A percentile compares a stretch with the other conserved stretches of the same genome.
Conservation (phyloP, 2,113 vertebrate species). For the Arenaria interpres region DNA sequence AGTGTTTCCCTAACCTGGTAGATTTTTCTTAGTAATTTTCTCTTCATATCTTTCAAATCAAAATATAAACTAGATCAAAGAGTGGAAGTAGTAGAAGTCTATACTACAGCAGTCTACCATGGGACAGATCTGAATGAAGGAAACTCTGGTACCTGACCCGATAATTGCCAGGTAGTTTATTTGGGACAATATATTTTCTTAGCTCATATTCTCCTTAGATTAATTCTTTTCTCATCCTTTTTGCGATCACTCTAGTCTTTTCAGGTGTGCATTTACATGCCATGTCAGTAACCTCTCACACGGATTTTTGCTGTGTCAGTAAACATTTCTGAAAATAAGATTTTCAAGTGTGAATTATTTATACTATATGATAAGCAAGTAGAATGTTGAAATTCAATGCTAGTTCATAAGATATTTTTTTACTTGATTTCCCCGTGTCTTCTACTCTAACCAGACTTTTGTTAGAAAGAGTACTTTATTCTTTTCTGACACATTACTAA, state of each 20-base stretch:
- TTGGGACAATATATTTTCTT: not conserved
- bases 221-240: not conserved
- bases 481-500: constrained; percentile 39
- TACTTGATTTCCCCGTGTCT: constrained; percentile 61
- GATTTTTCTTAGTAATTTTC: constrained; percentile 5
- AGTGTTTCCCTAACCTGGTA: not conserved
- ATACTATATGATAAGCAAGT: constrained; percentile 79
- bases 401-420: constrained; percentile 74
- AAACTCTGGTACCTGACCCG: not conserved
- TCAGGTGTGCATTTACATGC: not conserved
- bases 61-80: constrained; percentile 21
- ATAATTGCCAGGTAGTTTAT: not conserved
- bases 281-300: constrained; percentile 72
- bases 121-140: not conserved
- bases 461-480: constrained; percentile 31
- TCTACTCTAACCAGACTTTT: constrained; percentile 1
- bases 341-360: constrained; percentile 85
- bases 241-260: not conserved
- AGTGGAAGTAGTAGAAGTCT: not conserved
- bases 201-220: not conserved
- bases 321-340: constrained; percentile 85
- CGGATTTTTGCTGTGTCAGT: constrained; percentile 80
- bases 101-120: not conserved
- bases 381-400: constrained; percentile 80
- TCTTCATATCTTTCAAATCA: not conserved